Evolutionary conservation across 2,888 invertebrate species (phyloP).

Genomic region (Drosophila glabriapex): DNA sequence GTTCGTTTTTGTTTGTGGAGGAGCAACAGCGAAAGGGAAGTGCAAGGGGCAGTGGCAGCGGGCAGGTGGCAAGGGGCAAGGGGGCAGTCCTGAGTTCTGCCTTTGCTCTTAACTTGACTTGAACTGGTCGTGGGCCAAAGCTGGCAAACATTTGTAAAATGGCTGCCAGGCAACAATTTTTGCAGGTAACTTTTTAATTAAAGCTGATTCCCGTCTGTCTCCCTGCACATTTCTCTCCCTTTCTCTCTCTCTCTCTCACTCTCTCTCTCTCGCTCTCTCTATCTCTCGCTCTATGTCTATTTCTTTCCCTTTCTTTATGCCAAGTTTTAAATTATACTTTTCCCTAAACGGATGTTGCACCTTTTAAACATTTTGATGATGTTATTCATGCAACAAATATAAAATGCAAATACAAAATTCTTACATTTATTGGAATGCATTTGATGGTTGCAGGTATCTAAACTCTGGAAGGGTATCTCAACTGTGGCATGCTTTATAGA

Average conservation of each 20-base stretch:
- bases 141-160: slow-evolving; percentile 52
- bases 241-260: too few relatives aligned
- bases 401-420: neutral
- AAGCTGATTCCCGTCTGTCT: slow-evolving; percentile 49
- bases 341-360: neutral
- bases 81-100: neutral
- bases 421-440: neutral
- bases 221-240: neutral
- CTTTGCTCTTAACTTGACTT: neutral
- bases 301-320: neutral
- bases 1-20: neutral
- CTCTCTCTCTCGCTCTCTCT: neutral
- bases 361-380: too few relatives aligned
- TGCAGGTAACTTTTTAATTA: slow-evolving; percentile 77
- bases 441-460: too few relatives aligned
- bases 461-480: neutral
- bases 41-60: too few relatives aligned
- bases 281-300: neutral
- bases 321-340: neutral
- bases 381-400: neutral
- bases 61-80: neutral
- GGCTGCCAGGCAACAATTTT: slow-evolving; percentile 66
- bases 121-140: neutral
- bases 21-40: neutral
- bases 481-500: neutral